phyloP scores from a whole-genome alignment of 2,797 vertebrate species.

The Champsocephalus gunnari region DNA sequence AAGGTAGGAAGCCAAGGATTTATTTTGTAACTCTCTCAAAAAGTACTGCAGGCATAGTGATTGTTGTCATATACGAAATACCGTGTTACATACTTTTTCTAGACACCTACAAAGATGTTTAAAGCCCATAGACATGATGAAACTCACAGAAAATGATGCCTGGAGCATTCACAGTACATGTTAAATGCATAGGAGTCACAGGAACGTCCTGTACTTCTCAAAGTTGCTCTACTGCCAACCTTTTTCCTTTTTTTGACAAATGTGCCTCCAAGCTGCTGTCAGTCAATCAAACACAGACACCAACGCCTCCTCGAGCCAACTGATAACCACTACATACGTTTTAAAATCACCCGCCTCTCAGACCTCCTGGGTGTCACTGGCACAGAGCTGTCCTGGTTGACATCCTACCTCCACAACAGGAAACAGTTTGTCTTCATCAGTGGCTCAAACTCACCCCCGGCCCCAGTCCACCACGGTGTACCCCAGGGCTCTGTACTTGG shows the following conservation, averaged over 20 bases:
- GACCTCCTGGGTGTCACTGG: too few relatives aligned
- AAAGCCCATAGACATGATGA: not conserved
- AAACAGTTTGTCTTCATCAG: too few relatives aligned
- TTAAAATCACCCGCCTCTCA: too few relatives aligned
- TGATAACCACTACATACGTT: not conserved
- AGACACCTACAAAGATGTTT: not conserved
- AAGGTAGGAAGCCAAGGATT: slow-evolving; percentile 3
- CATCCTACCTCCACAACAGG: too few relatives aligned
- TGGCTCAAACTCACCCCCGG: too few relatives aligned
- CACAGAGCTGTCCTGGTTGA: too few relatives aligned
- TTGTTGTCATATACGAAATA: not conserved
- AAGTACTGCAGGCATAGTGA: not conserved
- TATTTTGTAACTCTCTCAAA: slow-evolving; percentile 2
- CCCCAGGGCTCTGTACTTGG: too few relatives aligned
- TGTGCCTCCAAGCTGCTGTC: not conserved
- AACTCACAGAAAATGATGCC: not conserved
- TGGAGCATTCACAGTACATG: not conserved
- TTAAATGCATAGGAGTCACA: not conserved
- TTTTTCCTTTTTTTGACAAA: not conserved
- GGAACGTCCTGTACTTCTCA: not conserved
- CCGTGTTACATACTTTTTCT: not conserved
- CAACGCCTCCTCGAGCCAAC: too few relatives aligned
- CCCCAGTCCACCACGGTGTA: too few relatives aligned
- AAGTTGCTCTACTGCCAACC: not conserved
- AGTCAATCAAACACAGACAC: not conserved